Conservation (phyloP, 2,113 vertebrate genomes). For the Psammodynastes pulverulentus region DNA sequence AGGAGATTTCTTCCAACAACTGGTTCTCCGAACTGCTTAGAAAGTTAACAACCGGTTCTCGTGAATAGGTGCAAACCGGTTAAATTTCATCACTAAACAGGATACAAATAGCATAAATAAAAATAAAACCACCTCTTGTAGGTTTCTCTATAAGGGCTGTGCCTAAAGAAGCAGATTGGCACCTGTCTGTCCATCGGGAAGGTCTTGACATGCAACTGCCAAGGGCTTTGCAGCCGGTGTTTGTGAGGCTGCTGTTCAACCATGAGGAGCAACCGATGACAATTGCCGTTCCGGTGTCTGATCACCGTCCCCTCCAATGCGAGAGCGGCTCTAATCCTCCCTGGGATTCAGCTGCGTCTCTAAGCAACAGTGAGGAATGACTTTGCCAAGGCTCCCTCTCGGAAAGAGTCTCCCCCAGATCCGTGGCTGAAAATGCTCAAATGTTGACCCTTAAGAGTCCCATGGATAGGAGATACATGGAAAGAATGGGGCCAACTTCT, state of each 20-base stretch:
- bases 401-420: background rate
- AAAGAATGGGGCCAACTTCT: background rate
- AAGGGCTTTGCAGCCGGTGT: background rate
- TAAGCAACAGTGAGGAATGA: background rate
- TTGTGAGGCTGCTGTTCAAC: fast-evolving
- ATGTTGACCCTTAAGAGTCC: background rate
- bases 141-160: background rate
- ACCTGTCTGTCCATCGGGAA: background rate
- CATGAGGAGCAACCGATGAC: background rate
- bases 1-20: too few species aligned
- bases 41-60: too few species aligned
- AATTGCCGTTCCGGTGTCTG: background rate
- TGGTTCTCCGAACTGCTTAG: too few species aligned
- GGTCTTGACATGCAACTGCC: background rate
- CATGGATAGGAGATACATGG: background rate
- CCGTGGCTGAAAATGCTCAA: background rate
- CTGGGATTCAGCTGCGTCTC: background rate
- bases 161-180: background rate
- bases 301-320: background rate
- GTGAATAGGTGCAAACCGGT: too few species aligned
- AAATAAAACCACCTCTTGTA: background rate
- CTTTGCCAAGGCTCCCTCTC: background rate
- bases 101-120: background rate
- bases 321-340: background rate
- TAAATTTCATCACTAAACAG: too few species aligned